Evolutionary conservation across 2,113 vertebrate genomes (phyloP).

Genomic region (Salvelinus fontinalis): DNA sequence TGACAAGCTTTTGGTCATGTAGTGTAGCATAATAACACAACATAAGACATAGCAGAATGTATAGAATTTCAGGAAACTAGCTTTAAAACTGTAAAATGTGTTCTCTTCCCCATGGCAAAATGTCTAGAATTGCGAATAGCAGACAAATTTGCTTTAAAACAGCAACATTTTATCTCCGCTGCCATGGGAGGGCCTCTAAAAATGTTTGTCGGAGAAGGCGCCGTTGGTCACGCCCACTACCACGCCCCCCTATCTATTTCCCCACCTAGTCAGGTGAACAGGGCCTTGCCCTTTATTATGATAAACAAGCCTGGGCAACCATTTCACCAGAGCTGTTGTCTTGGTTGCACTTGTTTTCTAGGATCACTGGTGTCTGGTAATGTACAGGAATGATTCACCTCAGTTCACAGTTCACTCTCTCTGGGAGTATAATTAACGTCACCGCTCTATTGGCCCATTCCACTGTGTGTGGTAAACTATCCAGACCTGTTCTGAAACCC

Average conservation of each 20-base stretch:
- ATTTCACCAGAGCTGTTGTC: constrained; percentile 1
- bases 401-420: neutral
- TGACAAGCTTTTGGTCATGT: too few relatives aligned
- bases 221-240: too few relatives aligned
- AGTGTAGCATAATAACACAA: too few relatives aligned
- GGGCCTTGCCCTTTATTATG: neutral
- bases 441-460: neutral
- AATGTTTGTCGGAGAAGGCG: neutral
- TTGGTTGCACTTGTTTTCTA: neutral
- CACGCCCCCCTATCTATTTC: neutral
- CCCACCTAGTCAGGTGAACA: neutral
- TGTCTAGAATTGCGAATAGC: too few relatives aligned
- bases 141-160: too few relatives aligned
- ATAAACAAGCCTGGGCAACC: neutral
- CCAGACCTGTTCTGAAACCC: constrained; percentile 20
- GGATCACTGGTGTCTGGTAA: neutral
- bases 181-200: too few relatives aligned
- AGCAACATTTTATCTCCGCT: too few relatives aligned
- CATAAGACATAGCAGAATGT: too few relatives aligned
- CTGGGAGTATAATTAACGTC: constrained; percentile 40
- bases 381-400: neutral
- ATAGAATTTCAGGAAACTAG: too few relatives aligned
- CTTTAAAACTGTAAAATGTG: too few relatives aligned
- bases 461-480: neutral
- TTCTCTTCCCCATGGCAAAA: too few relatives aligned